Base-by-base conservation (phyloP, 1,140 invertebrate genomes). In the Grapholita molesta region DNA sequence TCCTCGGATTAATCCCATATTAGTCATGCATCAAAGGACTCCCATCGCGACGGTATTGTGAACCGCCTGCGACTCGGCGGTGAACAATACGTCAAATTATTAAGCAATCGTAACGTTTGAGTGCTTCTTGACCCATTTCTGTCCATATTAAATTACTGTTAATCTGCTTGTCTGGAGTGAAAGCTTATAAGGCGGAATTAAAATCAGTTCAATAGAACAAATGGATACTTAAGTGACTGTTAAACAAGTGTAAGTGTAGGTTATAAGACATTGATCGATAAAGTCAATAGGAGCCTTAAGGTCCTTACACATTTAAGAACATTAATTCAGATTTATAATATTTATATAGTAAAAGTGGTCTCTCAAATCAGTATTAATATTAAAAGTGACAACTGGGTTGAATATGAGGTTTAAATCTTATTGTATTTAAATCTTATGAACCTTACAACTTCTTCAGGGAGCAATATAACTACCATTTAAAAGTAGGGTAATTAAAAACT, bases 1-100 rank as follows among this genome's bases (percentile, higher is more conserved):
- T 76, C 84, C 79, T 82, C 78, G 78, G 81, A 86, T 89, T 88
- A 89, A 86, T 75, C 73, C 80, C 80, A 86, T 85, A 85, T 91
- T 89, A 91, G 73, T 74, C 82, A 91, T 89, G 87, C 89, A 88
- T 89, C 87, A 91, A 91, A 91, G 87, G 82, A 73, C 77, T 78
- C 75, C 68, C 74, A 85, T 79, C 77, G 76, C 67, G 74, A 86
- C 76, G 76, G 79, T 71, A 85, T 85, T 81, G 83, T 84, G 70
- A 72, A 89, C 80, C 75, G 76, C 82, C 76, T 85, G 80, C 69
- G 86, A 88, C 85, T 88, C 77, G 74, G 70, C 74, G 73, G 35
- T 68, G 83, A 89, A 90, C 87, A 89, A 90, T 90, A 79, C 78
- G 69, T 71, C 74, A 74, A 83, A 85, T 88, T 87, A 86, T 88